A percentile compares a stretch with the other conserved stretches of the same genome.
phyloP scores from a whole-genome alignment of 1,140 invertebrate genomes.

The Euwallacea fornicatus region DNA sequence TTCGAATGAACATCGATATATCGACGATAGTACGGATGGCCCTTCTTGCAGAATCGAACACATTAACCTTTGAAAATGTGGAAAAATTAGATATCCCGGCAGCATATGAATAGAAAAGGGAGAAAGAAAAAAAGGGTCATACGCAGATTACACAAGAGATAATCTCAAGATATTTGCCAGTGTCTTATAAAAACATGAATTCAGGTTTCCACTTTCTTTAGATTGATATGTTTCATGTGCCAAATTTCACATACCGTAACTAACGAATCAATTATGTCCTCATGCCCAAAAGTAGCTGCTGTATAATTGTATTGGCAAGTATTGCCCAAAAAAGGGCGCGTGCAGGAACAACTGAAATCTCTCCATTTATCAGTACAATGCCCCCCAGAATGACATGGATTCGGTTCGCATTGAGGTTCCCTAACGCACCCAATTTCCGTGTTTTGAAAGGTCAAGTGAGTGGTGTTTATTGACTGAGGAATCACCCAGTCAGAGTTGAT shows the following conservation, averaged over 20 bases:
- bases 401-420: conserved; percentile 77
- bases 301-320: conserved; percentile 87
- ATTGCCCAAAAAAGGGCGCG: conserved; percentile 81
- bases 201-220: neutral
- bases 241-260: conserved; percentile 55
- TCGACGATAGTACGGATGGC: conserved; percentile 78
- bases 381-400: conserved; percentile 85
- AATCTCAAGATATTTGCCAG: neutral
- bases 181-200: neutral
- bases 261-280: conserved; percentile 72
- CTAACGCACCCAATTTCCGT: conserved; percentile 74
- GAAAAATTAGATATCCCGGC: too few relatives aligned
- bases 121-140: too few relatives aligned
- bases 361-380: conserved; percentile 85
- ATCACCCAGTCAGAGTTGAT: conserved; percentile 80
- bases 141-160: neutral
- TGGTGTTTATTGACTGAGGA: conserved; percentile 36
- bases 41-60: conserved; percentile 66
- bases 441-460: conserved; percentile 53
- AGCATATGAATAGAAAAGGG: too few relatives aligned
- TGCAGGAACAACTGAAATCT: conserved; percentile 73
- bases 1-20: conserved; percentile 91
- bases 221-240: neutral
- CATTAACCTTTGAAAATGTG: conserved; percentile 58
- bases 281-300: conserved; percentile 88